A percentile compares a stretch with the other conserved stretches of the same genome.
Evolutionary conservation across 2,888 invertebrate species (phyloP).

Genomic region (Drosophila putrida): DNA sequence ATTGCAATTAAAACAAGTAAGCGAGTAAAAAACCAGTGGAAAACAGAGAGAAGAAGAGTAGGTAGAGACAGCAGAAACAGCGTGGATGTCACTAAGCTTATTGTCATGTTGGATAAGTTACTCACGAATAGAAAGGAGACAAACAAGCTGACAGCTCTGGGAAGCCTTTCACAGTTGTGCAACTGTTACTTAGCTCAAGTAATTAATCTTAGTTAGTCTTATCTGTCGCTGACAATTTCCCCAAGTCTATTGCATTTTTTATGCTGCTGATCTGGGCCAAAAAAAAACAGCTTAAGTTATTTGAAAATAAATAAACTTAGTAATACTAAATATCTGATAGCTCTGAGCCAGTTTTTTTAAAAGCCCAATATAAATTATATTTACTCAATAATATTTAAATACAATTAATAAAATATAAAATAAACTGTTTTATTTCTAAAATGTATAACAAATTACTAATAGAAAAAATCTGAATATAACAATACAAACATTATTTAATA

Average conservation of each 20-base stretch:
- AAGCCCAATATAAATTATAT: too few species aligned
- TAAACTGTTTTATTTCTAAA: too few species aligned
- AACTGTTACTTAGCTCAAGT: slow-evolving; percentile 31
- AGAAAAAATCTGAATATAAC: too few species aligned
- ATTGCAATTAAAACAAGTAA: slow-evolving; percentile 66
- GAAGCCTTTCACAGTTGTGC: slow-evolving; percentile 19
- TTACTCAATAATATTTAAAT: too few species aligned
- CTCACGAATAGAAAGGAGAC: slow-evolving; percentile 22
- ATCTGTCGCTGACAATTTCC: background rate
- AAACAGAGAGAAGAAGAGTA: background rate
- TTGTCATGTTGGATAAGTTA: slow-evolving; percentile 48
- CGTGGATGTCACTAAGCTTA: slow-evolving; percentile 50
- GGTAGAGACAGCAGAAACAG: background rate
- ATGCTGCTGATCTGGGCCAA: too few species aligned
- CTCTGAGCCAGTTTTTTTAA: too few species aligned
- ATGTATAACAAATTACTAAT: too few species aligned
- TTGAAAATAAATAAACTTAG: background rate
- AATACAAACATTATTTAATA: too few species aligned
- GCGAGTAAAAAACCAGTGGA: background rate
- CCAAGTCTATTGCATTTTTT: background rate
- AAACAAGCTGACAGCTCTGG: slow-evolving; percentile 37
- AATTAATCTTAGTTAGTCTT: slow-evolving; percentile 38
- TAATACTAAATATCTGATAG: too few species aligned
- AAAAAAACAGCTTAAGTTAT: background rate
- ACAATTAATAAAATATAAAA: too few species aligned